Conservation (phyloP, 2,113 vertebrate species). For the Crocuta crocuta region DNA sequence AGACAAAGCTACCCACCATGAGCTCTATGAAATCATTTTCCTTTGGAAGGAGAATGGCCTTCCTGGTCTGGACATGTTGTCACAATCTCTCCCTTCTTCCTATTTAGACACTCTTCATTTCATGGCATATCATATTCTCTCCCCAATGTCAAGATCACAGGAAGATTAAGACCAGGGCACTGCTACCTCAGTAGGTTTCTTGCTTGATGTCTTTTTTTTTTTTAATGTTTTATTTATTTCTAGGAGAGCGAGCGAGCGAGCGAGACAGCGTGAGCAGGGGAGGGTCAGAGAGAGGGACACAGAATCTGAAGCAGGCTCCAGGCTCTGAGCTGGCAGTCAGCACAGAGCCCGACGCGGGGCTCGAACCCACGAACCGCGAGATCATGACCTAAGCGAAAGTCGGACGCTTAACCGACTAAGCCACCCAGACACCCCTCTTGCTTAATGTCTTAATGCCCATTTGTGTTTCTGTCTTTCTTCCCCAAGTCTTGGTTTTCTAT, state of each 20-base stretch:
- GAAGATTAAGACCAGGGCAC: neutral
- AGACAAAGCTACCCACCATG: neutral
- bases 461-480: neutral
- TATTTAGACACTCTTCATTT: neutral
- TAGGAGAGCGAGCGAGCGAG: too few relatives aligned
- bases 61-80: neutral
- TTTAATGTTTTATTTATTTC: too few relatives aligned
- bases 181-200: neutral
- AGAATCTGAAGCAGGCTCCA: too few relatives aligned
- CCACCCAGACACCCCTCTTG: too few relatives aligned
- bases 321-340: too few relatives aligned
- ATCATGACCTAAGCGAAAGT: too few relatives aligned
- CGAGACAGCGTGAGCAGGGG: too few relatives aligned
- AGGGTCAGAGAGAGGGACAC: too few relatives aligned
- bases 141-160: neutral
- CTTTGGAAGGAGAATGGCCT: neutral
- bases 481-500: neutral
- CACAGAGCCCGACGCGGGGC: too few relatives aligned
- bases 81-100: neutral
- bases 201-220: neutral
- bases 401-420: too few relatives aligned
- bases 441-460: neutral
- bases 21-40: neutral
- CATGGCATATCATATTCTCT: neutral
- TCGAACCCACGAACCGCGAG: too few relatives aligned